Evolutionary conservation across 2,888 invertebrate species (phyloP).

Genomic region (Nomada goodeniana): DNA sequence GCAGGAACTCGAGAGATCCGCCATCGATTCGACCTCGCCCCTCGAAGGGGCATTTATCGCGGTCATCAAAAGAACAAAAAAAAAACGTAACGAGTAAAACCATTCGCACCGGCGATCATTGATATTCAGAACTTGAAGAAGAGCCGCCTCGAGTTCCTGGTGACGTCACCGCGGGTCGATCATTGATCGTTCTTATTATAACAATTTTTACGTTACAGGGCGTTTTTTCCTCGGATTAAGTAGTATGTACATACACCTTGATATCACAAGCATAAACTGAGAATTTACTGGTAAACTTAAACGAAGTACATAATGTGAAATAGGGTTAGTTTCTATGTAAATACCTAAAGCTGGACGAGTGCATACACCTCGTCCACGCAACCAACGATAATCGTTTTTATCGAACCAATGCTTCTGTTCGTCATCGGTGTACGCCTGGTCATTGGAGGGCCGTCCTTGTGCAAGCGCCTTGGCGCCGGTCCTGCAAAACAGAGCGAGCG

Average conservation of each 20-base stretch:
- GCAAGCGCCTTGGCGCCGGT: constrained; percentile 3
- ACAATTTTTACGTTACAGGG: constrained; percentile 77
- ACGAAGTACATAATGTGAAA: constrained; percentile 81
- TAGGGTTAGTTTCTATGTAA: constrained; percentile 84
- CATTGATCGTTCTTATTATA: constrained; percentile 77
- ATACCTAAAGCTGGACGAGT: constrained; percentile 78
- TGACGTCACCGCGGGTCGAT: constrained; percentile 74
- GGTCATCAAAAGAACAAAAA: background rate
- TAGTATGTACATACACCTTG: constrained; percentile 84
- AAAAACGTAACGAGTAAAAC: background rate
- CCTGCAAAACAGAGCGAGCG: no score
- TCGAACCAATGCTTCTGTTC: constrained; percentile 81
- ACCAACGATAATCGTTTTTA: constrained; percentile 83
- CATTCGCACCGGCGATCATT: no score
- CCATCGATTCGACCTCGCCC: background rate
- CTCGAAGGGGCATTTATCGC: no score
- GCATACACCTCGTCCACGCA: constrained; percentile 80
- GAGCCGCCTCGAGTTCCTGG: constrained; percentile 67
- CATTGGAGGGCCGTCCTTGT: constrained; percentile 54
- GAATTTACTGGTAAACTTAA: constrained; percentile 81
- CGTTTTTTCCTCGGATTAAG: constrained; percentile 82
- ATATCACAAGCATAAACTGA: constrained; percentile 82
- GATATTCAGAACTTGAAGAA: background rate
- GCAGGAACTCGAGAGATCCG: constrained; percentile 66
- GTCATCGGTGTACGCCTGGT: constrained; percentile 71